Base-by-base conservation (phyloP, 1,140 invertebrate species). In the Drosophila ercepeae region DNA sequence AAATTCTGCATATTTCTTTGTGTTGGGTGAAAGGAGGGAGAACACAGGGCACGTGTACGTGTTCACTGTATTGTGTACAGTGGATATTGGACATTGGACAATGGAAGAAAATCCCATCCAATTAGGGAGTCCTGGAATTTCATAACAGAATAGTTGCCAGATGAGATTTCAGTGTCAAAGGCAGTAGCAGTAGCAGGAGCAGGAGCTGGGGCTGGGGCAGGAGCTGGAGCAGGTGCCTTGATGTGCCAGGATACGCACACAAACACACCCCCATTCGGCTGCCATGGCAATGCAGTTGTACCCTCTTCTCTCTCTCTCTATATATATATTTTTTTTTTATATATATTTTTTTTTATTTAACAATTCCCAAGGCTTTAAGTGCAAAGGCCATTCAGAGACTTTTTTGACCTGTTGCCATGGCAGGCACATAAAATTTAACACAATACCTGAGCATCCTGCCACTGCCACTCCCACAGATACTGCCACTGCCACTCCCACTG, bases 381-480 rank as follows among this genome's bases (percentile, higher is more conserved):
- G 44, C 42, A 16, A 39, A 39, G 29, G 29, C 23, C 13, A 11
- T 19, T 21, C 34, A 11, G 11, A 1, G 9, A 11, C 29, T 32
- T 32, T 50, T 23, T 63, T 75, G 72, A 81, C 78, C 77, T 64
- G 78, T 82, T 82, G 72, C 77, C 78, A 82, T 81, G 68, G 67
- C 54, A 21, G 42, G 11, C 52, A 46, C 72, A 82, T 79, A 46
- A 73, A 82, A 64, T 73, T 73, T 68, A 75, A 68, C 77, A 73
- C 58, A 64, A 79, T 69, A 58, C 52, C 52, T 36, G 46, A 7
- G 16, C 21, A 9, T 25, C 11, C 16, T n/a, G 9, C 29, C 8
- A 32, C 8, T 32, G 29, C 29, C 29, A 32, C 29, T 32, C 9
- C 29, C 29, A n/a, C n/a, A n/a, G n/a, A n/a, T n/a, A 32, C 11